Percentiles rank a stretch among this genome's conserved stretches.
Conservation (phyloP, 1,140 invertebrate species). For the Phymastichus coffea region DNA sequence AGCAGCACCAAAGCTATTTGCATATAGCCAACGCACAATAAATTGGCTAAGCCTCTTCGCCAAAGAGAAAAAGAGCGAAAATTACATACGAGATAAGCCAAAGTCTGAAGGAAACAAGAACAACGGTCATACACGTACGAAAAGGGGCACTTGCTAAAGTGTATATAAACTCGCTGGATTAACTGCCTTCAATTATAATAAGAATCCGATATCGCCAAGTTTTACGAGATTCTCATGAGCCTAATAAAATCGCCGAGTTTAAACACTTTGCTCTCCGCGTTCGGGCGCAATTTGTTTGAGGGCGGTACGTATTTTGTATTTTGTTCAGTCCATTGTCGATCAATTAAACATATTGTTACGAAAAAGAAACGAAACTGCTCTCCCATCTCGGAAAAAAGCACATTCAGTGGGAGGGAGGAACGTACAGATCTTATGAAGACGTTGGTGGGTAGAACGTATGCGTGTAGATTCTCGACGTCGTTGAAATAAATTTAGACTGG, state of each 20-base stretch:
- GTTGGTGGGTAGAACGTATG: too few relatives aligned
- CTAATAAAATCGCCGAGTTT: slow-evolving; percentile 18
- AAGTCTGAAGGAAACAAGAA: neutral
- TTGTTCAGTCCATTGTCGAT: too few relatives aligned
- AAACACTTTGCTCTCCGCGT: neutral
- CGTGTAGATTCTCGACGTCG: slow-evolving; percentile 38
- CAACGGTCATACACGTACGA: neutral
- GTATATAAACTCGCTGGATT: slow-evolving; percentile 14
- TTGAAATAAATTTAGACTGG: slow-evolving; percentile 47
- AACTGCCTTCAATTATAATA: slow-evolving; percentile 19
- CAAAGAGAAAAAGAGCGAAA: too few relatives aligned
- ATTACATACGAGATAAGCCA: neutral
- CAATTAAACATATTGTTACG: too few relatives aligned
- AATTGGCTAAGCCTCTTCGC: too few relatives aligned
- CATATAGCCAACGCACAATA: slow-evolving; percentile 17
- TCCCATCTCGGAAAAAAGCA: too few relatives aligned
- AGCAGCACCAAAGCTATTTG: slow-evolving; percentile 11
- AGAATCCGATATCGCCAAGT: neutral
- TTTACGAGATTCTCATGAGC: slow-evolving; percentile 10
- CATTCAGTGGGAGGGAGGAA: too few relatives aligned
- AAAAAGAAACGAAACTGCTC: too few relatives aligned
- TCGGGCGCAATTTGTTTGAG: slow-evolving; percentile 8
- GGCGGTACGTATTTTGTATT: too few relatives aligned
- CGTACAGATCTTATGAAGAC: too few relatives aligned
- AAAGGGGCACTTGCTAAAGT: slow-evolving; percentile 1